Conservation (phyloP, 2,888 invertebrate genomes). For the Acanthosepion lycidas region DNA sequence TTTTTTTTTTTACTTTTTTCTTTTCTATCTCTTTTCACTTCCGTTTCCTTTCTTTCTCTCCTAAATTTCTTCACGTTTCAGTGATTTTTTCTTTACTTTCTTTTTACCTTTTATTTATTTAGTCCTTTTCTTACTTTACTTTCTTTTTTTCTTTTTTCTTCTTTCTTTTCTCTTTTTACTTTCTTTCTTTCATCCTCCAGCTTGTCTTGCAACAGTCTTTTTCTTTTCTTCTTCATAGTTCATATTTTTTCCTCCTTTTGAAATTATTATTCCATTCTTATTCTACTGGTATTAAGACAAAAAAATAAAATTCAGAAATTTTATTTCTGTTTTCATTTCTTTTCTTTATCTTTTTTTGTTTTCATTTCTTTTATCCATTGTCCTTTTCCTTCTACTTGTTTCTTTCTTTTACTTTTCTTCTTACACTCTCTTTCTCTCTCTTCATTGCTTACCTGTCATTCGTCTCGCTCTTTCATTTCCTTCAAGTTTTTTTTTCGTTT, state of each 20-base stretch:
- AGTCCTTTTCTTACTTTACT: not conserved
- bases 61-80: not conserved
- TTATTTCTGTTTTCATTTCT: too few species aligned
- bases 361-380: not conserved
- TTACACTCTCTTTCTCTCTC: too few species aligned
- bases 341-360: not conserved
- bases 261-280: too few species aligned
- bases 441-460: too few species aligned
- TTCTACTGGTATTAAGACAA: too few species aligned
- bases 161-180: not conserved
- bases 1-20: too few species aligned
- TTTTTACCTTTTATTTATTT: not conserved
- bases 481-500: not conserved
- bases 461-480: not conserved
- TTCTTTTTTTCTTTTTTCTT: not conserved
- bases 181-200: not conserved
- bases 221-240: not conserved
- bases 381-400: not conserved
- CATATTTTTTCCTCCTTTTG: not conserved
- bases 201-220: too few species aligned
- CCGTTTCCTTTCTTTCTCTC: not conserved
- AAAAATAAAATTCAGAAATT: too few species aligned
- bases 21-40: too few species aligned
- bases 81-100: not conserved
- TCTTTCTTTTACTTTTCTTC: not conserved